A percentile compares a stretch with the other conserved stretches of the same genome.
Conservation (phyloP, 2,888 invertebrate species). For the Halocaridina rubra region DNA sequence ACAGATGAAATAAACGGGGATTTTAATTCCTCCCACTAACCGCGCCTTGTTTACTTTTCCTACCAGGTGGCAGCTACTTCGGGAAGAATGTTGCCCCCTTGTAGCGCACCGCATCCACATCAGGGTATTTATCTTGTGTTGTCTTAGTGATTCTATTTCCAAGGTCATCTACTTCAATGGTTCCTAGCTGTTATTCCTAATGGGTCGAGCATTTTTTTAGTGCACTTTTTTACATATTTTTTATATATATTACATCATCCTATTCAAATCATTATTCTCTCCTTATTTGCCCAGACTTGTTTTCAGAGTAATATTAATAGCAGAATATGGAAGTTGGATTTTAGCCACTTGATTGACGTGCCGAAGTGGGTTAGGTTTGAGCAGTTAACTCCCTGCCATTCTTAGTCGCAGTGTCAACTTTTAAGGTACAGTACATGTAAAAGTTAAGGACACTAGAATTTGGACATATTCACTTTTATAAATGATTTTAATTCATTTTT, state of each 20-base stretch:
- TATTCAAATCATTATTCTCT: not conserved
- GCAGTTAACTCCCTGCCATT: conserved; percentile 47
- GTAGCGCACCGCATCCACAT: conserved; percentile 60
- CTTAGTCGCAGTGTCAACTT: conserved; percentile 28
- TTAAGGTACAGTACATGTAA: conserved; percentile 61
- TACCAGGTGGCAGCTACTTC: conserved; percentile 63
- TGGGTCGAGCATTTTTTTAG: not conserved
- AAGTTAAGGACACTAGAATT: not conserved
- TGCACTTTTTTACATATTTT: not conserved
- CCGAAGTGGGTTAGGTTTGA: conserved; percentile 41
- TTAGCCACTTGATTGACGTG: conserved; percentile 44
- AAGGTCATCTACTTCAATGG: conserved; percentile 28
- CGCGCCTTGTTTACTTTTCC: conserved; percentile 46
- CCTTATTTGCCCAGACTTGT: conserved; percentile 28
- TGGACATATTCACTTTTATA: not conserved
- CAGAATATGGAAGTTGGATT: conserved; percentile 40
- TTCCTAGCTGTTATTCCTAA: conserved; percentile 29
- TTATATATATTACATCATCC: conserved; percentile 4
- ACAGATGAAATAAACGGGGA: too few relatives aligned
- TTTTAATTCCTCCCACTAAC: conserved; percentile 36
- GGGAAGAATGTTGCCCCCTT: conserved; percentile 61
- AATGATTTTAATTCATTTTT: not conserved
- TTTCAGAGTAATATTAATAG: conserved; percentile 40
- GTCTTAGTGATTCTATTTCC: conserved; percentile 42
- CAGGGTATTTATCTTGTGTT: conserved; percentile 63